phyloP scores from a whole-genome alignment of 2,113 vertebrate species.

The Plecotus auritus region DNA sequence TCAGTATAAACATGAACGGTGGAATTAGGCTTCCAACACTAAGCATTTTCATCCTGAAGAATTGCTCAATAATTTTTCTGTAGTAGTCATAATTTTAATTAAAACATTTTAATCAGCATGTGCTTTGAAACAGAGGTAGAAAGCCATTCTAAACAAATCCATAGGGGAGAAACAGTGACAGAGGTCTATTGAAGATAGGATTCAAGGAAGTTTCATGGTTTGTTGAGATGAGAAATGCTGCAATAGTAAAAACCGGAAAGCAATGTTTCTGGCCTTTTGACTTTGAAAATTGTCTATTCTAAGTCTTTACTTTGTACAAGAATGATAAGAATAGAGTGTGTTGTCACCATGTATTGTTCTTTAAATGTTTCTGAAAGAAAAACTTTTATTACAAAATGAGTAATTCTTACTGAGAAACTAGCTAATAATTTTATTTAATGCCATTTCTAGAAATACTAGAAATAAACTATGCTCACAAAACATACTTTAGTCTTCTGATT shows the following conservation, averaged over 20 bases:
- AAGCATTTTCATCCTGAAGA: conserved; percentile 78
- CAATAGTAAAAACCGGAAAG: background rate
- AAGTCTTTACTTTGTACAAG: background rate
- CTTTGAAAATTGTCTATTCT: background rate
- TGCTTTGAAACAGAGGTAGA: conserved; percentile 45
- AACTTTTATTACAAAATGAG: background rate
- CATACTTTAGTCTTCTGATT: background rate
- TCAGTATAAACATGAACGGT: conserved; percentile 77
- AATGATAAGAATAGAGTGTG: background rate
- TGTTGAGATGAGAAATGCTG: background rate
- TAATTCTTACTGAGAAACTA: background rate
- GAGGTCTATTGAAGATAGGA: background rate
- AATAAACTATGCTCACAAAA: background rate
- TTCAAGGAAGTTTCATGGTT: background rate
- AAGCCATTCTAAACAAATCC: conserved; percentile 40
- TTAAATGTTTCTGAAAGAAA: background rate
- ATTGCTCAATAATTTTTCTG: conserved; percentile 78
- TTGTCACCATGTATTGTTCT: background rate
- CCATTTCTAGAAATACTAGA: conserved; percentile 14
- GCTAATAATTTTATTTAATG: background rate
- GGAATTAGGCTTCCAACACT: conserved; percentile 73
- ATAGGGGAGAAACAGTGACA: background rate
- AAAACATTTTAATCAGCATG: conserved; percentile 72
- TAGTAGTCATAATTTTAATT: conserved; percentile 80
- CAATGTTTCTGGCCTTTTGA: background rate